Percentiles rank a stretch among this genome's conserved stretches.
Conservation (phyloP, 2,113 vertebrate genomes). For the Pleuronectes platessa region DNA sequence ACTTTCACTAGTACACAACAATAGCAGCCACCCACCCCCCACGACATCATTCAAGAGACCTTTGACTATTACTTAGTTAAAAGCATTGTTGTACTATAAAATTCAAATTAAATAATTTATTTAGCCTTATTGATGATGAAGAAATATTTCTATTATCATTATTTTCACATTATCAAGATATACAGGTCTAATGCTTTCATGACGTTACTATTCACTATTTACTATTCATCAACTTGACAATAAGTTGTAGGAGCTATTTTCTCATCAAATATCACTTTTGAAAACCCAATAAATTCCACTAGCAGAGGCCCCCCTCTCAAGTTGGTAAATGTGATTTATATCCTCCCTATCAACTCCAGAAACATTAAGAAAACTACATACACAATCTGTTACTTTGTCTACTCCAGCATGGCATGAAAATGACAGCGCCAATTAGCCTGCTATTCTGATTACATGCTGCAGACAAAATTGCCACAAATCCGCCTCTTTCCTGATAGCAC, state of each 20-base stretch:
- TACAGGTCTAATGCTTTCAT: too few species aligned
- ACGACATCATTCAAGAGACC: not conserved
- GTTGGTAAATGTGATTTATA: too few species aligned
- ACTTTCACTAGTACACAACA: slow-evolving; percentile 27
- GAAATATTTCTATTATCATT: not conserved
- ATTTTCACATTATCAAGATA: not conserved
- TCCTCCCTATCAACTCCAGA: not conserved
- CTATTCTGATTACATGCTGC: slow-evolving; percentile 63
- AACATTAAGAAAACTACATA: slow-evolving; percentile 13
- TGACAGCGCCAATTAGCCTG: slow-evolving; percentile 51
- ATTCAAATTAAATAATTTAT: not conserved
- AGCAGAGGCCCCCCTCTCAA: too few species aligned
- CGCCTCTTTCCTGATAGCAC: slow-evolving; percentile 52
- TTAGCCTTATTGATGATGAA: too few species aligned
- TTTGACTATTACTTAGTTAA: not conserved
- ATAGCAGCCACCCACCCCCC: not conserved
- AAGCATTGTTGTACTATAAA: not conserved
- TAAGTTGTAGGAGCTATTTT: too few species aligned
- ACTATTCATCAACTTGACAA: too few species aligned
- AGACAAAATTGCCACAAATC: slow-evolving; percentile 55
- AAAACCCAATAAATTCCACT: too few species aligned
- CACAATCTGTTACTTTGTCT: slow-evolving; percentile 16
- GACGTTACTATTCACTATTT: too few species aligned
- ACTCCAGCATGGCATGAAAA: slow-evolving; percentile 22
- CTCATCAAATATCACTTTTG: too few species aligned